Percentiles rank a stretch among this genome's conserved stretches.
These are phyloP conservation scores for Lissocephala sabroskyi DNA, from an alignment of 2,888 invertebrate species.

Conservation along the genomic window DNA sequence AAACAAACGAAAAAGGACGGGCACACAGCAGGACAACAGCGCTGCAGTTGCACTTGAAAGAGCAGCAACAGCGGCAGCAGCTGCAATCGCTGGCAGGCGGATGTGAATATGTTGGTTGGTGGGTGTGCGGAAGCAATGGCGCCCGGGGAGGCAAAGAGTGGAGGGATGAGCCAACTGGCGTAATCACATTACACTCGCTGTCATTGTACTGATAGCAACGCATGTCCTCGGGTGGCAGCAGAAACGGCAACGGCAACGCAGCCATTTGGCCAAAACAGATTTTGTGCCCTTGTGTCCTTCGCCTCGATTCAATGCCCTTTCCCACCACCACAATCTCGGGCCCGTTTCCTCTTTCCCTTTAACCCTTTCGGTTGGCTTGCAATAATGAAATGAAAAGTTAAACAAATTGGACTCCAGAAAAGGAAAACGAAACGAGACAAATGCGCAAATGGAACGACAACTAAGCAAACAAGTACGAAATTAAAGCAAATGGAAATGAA, in stretches of 20 bases:
- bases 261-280: too few relatives aligned
- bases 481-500: conserved; percentile 29
- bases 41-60: conserved; percentile 7
- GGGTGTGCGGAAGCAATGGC: too few relatives aligned
- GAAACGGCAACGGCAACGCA: too few relatives aligned
- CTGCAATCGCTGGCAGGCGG: not conserved
- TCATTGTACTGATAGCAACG: conserved; percentile 8
- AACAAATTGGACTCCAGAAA: conserved; percentile 15
- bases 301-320: too few relatives aligned
- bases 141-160: too few relatives aligned
- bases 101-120: conserved; percentile 3
- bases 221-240: too few relatives aligned
- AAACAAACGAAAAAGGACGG: conserved; percentile 4
- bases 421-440: not conserved
- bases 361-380: conserved; percentile 5
- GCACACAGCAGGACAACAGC: not conserved
- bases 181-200: conserved; percentile 20
- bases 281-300: too few relatives aligned
- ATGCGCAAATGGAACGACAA: conserved; percentile 2
- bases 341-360: conserved; percentile 9
- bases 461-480: conserved; percentile 26
- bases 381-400: conserved; percentile 54
- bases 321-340: too few relatives aligned
- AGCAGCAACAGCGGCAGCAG: conserved; percentile 5
- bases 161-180: too few relatives aligned